These are phyloP conservation scores for Pelusios castaneus DNA, from an alignment of 2,113 vertebrate genomes.

Conservation along the genomic window DNA sequence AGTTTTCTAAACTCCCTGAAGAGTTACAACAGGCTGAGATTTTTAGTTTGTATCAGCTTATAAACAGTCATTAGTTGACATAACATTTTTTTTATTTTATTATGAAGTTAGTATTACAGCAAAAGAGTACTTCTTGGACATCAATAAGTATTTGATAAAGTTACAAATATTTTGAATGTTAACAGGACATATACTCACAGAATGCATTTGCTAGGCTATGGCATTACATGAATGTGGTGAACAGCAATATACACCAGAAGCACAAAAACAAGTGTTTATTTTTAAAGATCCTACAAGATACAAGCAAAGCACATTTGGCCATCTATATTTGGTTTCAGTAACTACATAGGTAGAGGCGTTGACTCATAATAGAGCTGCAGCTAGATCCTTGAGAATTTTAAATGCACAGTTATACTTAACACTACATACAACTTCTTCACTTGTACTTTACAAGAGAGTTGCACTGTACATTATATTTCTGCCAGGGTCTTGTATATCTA, in stretches of 20 bases:
- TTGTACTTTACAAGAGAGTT: neutral
- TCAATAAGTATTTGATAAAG: neutral
- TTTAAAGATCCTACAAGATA: neutral
- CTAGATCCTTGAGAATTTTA: neutral
- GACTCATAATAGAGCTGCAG: neutral
- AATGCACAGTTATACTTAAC: neutral
- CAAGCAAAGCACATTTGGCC: neutral
- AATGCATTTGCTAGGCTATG: neutral
- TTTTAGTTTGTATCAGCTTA: neutral
- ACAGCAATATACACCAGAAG: neutral
- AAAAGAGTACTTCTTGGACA: neutral
- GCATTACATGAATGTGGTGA: neutral
- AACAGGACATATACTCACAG: neutral
- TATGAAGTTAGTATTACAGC: neutral
- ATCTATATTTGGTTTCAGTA: neutral
- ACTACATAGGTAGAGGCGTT: neutral
- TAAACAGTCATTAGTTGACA: neutral
- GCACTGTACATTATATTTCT: neutral
- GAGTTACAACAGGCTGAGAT: neutral
- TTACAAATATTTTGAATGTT: neutral
- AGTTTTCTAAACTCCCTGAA: neutral
- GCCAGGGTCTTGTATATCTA: too few species aligned
- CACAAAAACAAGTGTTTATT: neutral
- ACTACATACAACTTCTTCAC: neutral
- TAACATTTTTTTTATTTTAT: neutral